Percentiles rank a stretch among this genome's conserved stretches.
Conservation (phyloP, 2,888 invertebrate species). For the Sminthurinus aureus region DNA sequence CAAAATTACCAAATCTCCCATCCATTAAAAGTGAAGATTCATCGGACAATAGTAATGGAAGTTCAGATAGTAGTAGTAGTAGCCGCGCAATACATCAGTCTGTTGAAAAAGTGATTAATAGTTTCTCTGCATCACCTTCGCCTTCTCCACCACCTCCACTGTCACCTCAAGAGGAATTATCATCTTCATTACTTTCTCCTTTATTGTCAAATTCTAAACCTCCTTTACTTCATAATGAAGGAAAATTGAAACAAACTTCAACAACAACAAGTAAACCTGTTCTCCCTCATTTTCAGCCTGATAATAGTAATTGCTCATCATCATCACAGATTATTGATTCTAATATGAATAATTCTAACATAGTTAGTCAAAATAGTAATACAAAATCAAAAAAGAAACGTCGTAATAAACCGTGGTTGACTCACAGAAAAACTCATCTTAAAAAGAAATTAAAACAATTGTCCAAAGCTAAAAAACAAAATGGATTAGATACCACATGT, state of each 20-base stretch:
- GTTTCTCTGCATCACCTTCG: conserved; percentile 40
- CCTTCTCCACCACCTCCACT: conserved; percentile 46
- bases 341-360: not conserved
- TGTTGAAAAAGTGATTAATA: conserved; percentile 40
- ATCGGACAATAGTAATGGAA: conserved; percentile 33
- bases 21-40: conserved; percentile 17
- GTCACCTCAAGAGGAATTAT: conserved; percentile 25
- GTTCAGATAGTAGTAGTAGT: conserved; percentile 30
- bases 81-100: conserved; percentile 30
- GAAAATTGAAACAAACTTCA: not conserved
- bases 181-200: conserved; percentile 17
- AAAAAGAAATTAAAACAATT: conserved; percentile 27
- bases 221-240: not conserved
- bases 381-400: conserved; percentile 15
- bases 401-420: not conserved
- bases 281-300: not conserved
- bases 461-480: not conserved
- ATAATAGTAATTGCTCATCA: conserved; percentile 32
- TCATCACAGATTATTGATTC: not conserved
- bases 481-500: not conserved
- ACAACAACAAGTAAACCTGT: not conserved
- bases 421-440: conserved; percentile 30
- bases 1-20: conserved; percentile 11
- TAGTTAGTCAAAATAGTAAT: not conserved
- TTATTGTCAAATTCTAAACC: not conserved